Conservation (phyloP, 1,140 invertebrate species). For the Papilio glaucus region DNA sequence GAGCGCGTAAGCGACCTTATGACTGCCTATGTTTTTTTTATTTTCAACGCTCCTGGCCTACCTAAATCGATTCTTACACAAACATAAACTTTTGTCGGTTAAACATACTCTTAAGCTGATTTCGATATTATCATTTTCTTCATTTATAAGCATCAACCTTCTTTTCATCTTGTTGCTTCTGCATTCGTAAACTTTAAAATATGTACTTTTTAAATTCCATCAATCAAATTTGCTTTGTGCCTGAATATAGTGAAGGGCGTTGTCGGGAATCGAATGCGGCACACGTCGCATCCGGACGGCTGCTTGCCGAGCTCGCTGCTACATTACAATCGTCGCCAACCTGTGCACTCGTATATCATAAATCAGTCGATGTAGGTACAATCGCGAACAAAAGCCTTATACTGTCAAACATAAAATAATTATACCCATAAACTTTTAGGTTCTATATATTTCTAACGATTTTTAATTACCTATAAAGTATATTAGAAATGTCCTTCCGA, state of each 20-base stretch:
- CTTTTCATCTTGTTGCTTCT: background rate
- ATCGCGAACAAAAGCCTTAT: slow-evolving; percentile 44
- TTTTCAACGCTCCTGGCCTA: too few species aligned
- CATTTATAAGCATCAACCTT: too few species aligned
- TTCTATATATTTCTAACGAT: too few species aligned
- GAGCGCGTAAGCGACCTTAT: too few species aligned
- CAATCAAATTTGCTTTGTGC: slow-evolving; percentile 8
- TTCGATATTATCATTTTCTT: too few species aligned
- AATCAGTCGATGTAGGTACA: slow-evolving; percentile 61
- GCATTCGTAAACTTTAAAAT: background rate
- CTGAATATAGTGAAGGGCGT: background rate
- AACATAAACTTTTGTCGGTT: too few species aligned
- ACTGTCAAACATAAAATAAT: background rate
- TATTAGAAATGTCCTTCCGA: too few species aligned
- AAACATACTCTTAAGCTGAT: too few species aligned
- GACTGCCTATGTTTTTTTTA: too few species aligned
- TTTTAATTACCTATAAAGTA: too few species aligned
- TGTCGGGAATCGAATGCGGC: slow-evolving; percentile 20
- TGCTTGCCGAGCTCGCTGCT: slow-evolving; percentile 55
- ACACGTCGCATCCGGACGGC: slow-evolving; percentile 43
- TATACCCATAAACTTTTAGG: too few species aligned
- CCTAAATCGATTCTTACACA: too few species aligned
- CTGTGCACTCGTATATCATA: slow-evolving; percentile 71
- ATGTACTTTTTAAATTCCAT: background rate
- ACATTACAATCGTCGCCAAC: slow-evolving; percentile 74